Percentiles rank a stretch among this genome's conserved stretches.
Evolutionary conservation across 1,140 invertebrate genomes (phyloP).

Genomic region (Zaprionus lachaisei): DNA sequence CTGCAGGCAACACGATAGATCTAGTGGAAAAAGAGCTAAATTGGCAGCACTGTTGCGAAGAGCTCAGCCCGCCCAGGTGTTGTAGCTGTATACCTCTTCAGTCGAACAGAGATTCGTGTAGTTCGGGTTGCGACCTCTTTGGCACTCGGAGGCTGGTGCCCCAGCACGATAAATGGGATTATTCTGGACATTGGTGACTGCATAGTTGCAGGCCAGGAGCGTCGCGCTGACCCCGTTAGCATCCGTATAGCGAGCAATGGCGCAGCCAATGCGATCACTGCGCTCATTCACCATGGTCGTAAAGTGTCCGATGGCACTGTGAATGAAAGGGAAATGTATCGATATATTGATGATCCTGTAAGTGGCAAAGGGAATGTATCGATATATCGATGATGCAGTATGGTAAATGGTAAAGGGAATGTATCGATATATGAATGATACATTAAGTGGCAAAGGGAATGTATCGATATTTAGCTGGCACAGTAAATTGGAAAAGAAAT

Average conservation of each 20-base stretch:
- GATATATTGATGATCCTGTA: not conserved
- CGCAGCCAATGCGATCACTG: conserved; percentile 66
- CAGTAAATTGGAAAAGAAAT: too few species aligned
- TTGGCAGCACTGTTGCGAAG: not conserved
- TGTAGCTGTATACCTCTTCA: conserved; percentile 64
- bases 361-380: not conserved
- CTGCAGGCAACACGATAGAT: too few species aligned
- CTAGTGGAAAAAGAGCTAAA: not conserved
- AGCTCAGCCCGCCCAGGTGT: conserved; percentile 58
- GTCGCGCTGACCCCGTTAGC: conserved; percentile 43
- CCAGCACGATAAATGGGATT: conserved; percentile 67
- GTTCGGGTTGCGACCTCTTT: conserved; percentile 55
- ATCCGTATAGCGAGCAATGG: conserved; percentile 58
- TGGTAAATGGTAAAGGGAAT: not conserved
- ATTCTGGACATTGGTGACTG: conserved; percentile 65
- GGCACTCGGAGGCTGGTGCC: conserved; percentile 53
- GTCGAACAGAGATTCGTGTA: conserved; percentile 61
- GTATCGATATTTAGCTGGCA: too few species aligned
- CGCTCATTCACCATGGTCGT: conserved; percentile 70
- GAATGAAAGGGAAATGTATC: not conserved
- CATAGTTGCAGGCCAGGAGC: conserved; percentile 70
- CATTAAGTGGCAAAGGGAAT: not conserved
- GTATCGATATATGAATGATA: too few species aligned
- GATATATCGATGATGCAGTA: not conserved
- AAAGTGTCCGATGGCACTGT: conserved; percentile 70